These are phyloP conservation scores for Synanthedon formicaeformis DNA, from an alignment of 2,888 invertebrate species.

Conservation along the genomic window DNA sequence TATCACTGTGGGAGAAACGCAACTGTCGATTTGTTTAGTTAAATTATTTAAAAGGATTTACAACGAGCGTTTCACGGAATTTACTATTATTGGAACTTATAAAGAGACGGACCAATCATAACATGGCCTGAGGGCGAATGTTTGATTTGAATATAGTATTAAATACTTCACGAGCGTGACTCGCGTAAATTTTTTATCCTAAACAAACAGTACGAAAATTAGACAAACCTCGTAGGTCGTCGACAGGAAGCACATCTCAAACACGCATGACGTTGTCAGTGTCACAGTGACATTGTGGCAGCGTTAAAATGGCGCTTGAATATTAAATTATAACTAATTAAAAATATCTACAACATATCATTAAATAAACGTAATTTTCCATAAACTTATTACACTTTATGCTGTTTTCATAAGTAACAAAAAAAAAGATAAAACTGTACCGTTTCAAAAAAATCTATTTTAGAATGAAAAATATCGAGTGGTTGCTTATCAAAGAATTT, in stretches of 20 bases:
- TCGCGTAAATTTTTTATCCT: slow-evolving; percentile 38
- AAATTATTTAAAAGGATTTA: slow-evolving; percentile 32
- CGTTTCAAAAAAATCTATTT: no score
- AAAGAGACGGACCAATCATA: neutral
- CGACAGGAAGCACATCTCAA: slow-evolving; percentile 32
- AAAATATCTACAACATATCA: no score
- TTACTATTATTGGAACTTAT: neutral
- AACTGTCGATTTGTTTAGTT: slow-evolving; percentile 43
- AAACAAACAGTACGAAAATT: slow-evolving; percentile 44
- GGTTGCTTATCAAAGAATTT: no score
- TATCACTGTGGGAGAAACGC: slow-evolving; percentile 29
- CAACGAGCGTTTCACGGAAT: neutral
- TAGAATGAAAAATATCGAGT: no score
- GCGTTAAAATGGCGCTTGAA: neutral
- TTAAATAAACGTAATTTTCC: no score
- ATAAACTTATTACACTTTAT: no score
- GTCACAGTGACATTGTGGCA: neutral
- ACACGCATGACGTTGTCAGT: slow-evolving; percentile 21
- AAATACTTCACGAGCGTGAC: slow-evolving; percentile 27
- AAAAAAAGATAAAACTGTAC: no score
- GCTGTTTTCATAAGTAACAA: no score
- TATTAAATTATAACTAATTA: neutral
- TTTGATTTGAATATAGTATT: slow-evolving; percentile 1
- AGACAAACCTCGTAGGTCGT: slow-evolving; percentile 37
- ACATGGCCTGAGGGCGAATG: neutral